These are phyloP conservation scores for Drosophila multiciliata DNA, from an alignment of 2,888 invertebrate species.

Conservation along the genomic window DNA sequence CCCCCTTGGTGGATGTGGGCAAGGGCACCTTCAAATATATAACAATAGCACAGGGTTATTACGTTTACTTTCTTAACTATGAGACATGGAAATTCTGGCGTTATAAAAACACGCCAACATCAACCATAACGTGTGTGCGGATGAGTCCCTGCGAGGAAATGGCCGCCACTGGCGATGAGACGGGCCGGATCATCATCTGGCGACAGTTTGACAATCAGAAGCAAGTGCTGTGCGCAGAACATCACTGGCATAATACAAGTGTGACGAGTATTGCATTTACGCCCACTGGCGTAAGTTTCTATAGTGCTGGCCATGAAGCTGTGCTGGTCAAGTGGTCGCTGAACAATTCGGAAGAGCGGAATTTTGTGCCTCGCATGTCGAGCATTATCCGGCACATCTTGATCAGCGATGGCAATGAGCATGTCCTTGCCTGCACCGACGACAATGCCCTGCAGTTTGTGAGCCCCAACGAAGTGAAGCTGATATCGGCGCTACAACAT, in stretches of 20 bases:
- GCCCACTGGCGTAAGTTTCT: constrained; percentile 88
- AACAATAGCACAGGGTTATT: constrained; percentile 64
- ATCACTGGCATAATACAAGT: constrained; percentile 92
- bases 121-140: constrained; percentile 87
- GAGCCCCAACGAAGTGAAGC: constrained; percentile 85
- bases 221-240: constrained; percentile 84
- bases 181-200: constrained; percentile 89
- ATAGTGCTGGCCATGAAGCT: constrained; percentile 91
- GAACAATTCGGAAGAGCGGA: constrained; percentile 84
- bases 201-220: constrained; percentile 83
- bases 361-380: constrained; percentile 90
- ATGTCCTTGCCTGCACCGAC: constrained; percentile 88
- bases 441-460: constrained; percentile 89
- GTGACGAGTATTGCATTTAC: constrained; percentile 89
- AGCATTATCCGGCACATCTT: constrained; percentile 88
- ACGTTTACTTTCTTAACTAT: constrained; percentile 78
- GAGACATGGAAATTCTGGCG: constrained; percentile 67
- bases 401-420: constrained; percentile 88
- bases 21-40: constrained; percentile 75
- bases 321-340: constrained; percentile 92
- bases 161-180: constrained; percentile 89
- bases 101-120: constrained; percentile 46
- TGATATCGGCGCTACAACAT: constrained; percentile 88
- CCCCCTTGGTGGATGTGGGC: constrained; percentile 71
- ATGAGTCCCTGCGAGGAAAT: constrained; percentile 89